Evolutionary conservation across 2,113 vertebrate genomes (phyloP).

Genomic region (Nothobranchius kuhntae): DNA sequence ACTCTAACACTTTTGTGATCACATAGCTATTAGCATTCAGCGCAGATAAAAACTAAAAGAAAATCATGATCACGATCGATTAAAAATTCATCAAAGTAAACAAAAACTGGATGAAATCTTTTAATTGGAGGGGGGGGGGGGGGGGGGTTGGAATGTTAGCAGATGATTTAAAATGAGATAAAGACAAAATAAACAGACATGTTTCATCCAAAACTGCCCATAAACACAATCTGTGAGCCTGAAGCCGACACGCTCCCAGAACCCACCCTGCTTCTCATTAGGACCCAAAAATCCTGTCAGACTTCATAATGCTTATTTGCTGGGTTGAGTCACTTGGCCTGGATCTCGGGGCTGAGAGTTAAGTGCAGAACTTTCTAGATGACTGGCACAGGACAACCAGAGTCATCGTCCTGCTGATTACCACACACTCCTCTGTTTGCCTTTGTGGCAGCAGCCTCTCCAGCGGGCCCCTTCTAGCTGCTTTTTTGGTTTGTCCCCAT

Average conservation of each 20-base stretch:
- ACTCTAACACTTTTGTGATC: not conserved
- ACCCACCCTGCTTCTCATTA: conserved; percentile 60
- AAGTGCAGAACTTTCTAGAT: conserved; percentile 78
- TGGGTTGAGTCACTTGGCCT: conserved; percentile 56
- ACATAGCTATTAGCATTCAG: not conserved
- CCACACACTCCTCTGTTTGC: conserved; percentile 74
- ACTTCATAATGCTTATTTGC: conserved; percentile 58
- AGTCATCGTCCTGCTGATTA: conserved; percentile 72
- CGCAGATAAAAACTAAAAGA: not conserved
- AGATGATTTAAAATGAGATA: not conserved
- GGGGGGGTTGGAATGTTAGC: not conserved
- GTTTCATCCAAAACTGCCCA: conserved; percentile 28
- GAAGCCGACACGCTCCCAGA: conserved; percentile 28
- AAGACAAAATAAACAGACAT: conserved; percentile 20
- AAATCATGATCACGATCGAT: not conserved
- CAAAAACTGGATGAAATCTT: not conserved
- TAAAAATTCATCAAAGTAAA: not conserved
- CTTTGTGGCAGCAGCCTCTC: conserved; percentile 78
- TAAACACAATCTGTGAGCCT: conserved; percentile 41
- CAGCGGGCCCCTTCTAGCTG: conserved; percentile 53
- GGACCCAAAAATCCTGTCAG: conserved; percentile 59
- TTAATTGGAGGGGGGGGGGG: not conserved
- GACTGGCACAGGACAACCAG: conserved; percentile 72
- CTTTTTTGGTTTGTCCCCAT: conserved; percentile 58
- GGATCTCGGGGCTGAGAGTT: conserved; percentile 47